phyloP scores from a whole-genome alignment of 1,140 invertebrate genomes.

The Pseudomyrmex gracilis region DNA sequence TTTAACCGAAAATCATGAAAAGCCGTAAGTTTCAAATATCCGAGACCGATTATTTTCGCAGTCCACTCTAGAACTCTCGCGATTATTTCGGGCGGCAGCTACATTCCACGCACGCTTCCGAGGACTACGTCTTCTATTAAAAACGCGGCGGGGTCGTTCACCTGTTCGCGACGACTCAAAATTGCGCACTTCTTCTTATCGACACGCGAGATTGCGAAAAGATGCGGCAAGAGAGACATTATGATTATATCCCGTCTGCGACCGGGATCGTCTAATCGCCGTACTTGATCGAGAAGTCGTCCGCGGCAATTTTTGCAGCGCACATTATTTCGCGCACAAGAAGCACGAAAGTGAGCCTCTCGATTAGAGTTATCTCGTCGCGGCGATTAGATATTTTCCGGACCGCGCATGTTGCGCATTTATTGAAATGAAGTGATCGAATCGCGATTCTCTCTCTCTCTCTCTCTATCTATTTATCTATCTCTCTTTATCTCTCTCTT shows the following conservation, averaged over 20 bases:
- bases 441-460: slow-evolving; percentile 31
- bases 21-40: neutral
- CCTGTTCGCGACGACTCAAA: slow-evolving; percentile 15
- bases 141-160: slow-evolving; percentile 46
- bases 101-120: slow-evolving; percentile 19
- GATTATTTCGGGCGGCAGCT: slow-evolving; percentile 49
- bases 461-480: too few species aligned
- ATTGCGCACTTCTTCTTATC: slow-evolving; percentile 34
- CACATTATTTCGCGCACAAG: slow-evolving; percentile 4
- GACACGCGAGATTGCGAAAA: slow-evolving; percentile 9
- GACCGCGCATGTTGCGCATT: neutral
- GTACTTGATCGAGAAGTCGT: neutral
- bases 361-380: slow-evolving; percentile 54
- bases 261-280: slow-evolving; percentile 10
- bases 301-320: slow-evolving; percentile 8
- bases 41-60: slow-evolving; percentile 29
- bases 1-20: neutral
- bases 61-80: neutral
- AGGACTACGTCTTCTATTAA: slow-evolving; percentile 10
- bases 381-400: slow-evolving; percentile 57
- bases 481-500: too few species aligned
- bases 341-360: neutral
- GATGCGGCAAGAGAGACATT: neutral
- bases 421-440: slow-evolving; percentile 53
- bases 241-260: neutral